Evolutionary conservation across 2,797 vertebrate genomes (phyloP), one percentile per base, ranked within the genome.

Genomic region (Molossus alvarezi): DNA sequence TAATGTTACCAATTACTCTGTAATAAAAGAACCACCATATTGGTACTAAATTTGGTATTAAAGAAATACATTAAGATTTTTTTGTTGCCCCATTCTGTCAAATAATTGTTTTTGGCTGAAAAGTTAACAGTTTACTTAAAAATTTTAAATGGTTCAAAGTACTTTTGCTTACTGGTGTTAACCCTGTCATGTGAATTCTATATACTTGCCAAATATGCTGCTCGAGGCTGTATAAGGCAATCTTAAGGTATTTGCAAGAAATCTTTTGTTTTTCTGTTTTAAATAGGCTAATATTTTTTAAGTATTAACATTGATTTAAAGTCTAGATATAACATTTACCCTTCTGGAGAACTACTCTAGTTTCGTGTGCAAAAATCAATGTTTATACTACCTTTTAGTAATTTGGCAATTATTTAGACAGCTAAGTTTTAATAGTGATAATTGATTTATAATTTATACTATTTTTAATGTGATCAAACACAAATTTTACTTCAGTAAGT

Each of bases 21-120:
- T 64, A 83, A 77, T 89, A 79, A 53, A 92, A 91, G 11, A 8
- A 53, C 5, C 73, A 29, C 0, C 1, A 65, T 65, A 92, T 79
- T 83, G 58, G 2, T 7, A 71, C 27, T 64, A 17, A 71, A 72
- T 80, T 55, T 69, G 17, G 55, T 37, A 48, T 77, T 37, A 65
- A 86, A 69, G 10, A 93, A 93, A 72, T 48, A 89, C 27, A 9
- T 67, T 37, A 89, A 57, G 15, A 25, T 37, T 18, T 75, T 82
- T 85, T 83, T 62, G 55, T 29, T 85, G 58, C 1, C 17, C 5
- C 69, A 64, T 33, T 77, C 8, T 75, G 87, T 4, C 48, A 83
- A 96, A 71, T 85, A 88, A 69, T 48, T 65, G 13, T 62, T 86
- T 93, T 83, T 85, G 25, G 77, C 14, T 71, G 17, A 94, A 91